phyloP scores from a whole-genome alignment of 2,888 invertebrate genomes.

The Pterobdella sp. region DNA sequence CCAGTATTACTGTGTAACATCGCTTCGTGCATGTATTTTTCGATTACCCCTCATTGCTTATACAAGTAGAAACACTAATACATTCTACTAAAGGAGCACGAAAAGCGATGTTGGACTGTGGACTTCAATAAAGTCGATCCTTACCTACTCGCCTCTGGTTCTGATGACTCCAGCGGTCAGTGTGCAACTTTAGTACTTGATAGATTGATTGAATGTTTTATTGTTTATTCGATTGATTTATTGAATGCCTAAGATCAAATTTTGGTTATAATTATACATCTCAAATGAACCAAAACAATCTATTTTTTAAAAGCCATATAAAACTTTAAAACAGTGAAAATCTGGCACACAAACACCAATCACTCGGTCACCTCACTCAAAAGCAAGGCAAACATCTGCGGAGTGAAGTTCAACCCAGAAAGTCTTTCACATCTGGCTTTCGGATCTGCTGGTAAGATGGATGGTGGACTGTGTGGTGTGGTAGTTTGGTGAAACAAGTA shows the following conservation, averaged over 20 bases:
- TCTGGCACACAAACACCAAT: conserved; percentile 81
- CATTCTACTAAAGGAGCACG: conserved; percentile 64
- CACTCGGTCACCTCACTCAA: conserved; percentile 78
- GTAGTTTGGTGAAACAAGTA: not conserved
- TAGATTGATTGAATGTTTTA: not conserved
- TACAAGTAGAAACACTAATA: too few relatives aligned
- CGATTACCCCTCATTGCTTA: not conserved
- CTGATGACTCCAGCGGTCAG: conserved; percentile 71
- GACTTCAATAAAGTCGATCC: conserved; percentile 88
- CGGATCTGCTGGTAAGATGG: conserved; percentile 66
- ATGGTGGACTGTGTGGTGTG: not conserved
- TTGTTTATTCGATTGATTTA: not conserved
- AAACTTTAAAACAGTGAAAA: conserved; percentile 60
- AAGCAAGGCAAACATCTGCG: conserved; percentile 88
- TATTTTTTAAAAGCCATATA: conserved; percentile 5
- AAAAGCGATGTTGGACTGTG: conserved; percentile 89
- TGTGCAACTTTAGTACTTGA: not conserved
- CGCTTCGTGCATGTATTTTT: not conserved
- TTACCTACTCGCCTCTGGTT: conserved; percentile 78
- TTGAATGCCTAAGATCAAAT: too few relatives aligned
- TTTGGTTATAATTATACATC: too few relatives aligned
- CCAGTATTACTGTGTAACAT: not conserved
- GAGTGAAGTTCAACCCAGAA: conserved; percentile 79
- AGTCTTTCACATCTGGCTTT: conserved; percentile 81
- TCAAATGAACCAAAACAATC: too few relatives aligned